Conservation (phyloP, 2,113 vertebrate genomes). For the Colistium nudipinnis region DNA sequence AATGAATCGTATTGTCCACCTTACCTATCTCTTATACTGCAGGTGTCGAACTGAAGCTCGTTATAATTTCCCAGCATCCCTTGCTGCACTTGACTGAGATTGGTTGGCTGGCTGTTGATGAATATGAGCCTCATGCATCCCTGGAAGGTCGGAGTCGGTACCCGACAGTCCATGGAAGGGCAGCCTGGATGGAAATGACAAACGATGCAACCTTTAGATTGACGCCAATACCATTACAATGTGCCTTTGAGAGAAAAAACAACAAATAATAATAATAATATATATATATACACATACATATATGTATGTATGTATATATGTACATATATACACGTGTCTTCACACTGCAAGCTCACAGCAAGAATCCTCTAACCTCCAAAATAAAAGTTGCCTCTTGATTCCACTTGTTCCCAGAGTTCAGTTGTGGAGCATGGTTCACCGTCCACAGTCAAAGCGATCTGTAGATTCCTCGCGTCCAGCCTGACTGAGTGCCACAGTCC, state of each 20-base stretch:
- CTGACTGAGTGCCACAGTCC: constrained; percentile 93
- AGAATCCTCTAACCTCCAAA: constrained; percentile 88
- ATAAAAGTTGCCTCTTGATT: constrained; percentile 86
- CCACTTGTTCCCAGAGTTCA: constrained; percentile 85
- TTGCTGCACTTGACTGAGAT: constrained; percentile 92
- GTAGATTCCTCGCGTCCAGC: constrained; percentile 86
- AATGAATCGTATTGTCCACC: not conserved
- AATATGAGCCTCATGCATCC: constrained; percentile 95
- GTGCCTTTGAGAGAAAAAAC: not conserved
- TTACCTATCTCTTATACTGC: constrained; percentile 98
- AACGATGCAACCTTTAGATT: not conserved
- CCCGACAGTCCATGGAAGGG: constrained; percentile 86
- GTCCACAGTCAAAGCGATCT: constrained; percentile 88
- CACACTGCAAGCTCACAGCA: no score
- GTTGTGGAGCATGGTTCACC: constrained; percentile 81
- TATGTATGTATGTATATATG: no score
- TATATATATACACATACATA: no score
- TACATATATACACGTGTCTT: no score
- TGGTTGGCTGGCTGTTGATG: constrained; percentile 93
- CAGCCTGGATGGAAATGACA: constrained; percentile 83
- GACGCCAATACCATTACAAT: no score
- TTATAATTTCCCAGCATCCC: constrained; percentile 92
- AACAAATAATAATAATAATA: no score
- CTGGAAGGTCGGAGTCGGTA: constrained; percentile 89
- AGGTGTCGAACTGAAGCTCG: constrained; percentile 93